phyloP scores from a whole-genome alignment of 2,888 invertebrate genomes.

The Rhyacophila evoluta region DNA sequence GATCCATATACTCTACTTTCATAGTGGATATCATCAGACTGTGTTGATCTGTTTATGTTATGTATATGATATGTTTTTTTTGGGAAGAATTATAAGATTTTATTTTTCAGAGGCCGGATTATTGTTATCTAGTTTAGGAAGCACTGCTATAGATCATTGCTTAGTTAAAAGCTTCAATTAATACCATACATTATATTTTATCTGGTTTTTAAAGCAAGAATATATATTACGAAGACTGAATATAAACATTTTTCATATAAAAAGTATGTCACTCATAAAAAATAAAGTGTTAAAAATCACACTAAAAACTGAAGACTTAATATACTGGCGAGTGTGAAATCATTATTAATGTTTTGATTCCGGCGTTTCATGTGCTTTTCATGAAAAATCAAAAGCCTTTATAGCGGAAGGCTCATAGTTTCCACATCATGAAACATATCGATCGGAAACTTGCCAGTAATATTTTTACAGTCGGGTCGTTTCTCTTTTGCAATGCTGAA shows the following conservation, averaged over 20 bases:
- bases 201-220: too few species aligned
- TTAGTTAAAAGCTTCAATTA: too few species aligned
- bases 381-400: slow-evolving; percentile 22
- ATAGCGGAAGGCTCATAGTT: slow-evolving; percentile 24
- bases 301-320: slow-evolving; percentile 9
- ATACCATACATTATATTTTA: too few species aligned
- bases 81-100: too few species aligned
- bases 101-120: too few species aligned
- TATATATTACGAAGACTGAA: too few species aligned
- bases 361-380: slow-evolving; percentile 15
- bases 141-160: too few species aligned
- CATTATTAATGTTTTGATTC: slow-evolving; percentile 13
- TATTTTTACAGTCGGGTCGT: neutral
- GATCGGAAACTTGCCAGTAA: slow-evolving; percentile 1
- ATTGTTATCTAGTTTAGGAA: too few species aligned
- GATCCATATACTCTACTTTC: too few species aligned
- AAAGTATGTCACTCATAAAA: neutral
- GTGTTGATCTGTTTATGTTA: too few species aligned
- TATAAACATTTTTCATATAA: neutral
- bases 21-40: too few species aligned
- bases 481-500: neutral
- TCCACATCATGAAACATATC: slow-evolving; percentile 19
- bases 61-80: too few species aligned
- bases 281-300: neutral
- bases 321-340: neutral